Conservation (phyloP, 2,797 vertebrate species). For the Anguilla obscura region DNA sequence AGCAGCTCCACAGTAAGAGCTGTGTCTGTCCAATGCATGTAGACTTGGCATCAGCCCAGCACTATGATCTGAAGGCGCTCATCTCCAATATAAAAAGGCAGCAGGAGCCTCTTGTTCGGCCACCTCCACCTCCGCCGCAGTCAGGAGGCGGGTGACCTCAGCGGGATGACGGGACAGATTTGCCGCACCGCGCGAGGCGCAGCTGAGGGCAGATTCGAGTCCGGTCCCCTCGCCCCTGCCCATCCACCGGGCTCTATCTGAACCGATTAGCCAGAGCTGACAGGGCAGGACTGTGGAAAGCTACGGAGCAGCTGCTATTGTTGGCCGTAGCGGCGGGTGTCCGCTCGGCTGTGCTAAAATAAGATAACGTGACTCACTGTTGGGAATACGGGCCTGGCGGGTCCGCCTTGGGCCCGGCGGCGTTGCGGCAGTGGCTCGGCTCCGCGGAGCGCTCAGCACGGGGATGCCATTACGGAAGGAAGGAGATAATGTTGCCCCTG, state of each 20-base stretch:
- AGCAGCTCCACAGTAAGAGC: background rate
- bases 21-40: background rate
- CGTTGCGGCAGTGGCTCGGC: conserved; percentile 25
- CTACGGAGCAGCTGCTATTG: conserved; percentile 34
- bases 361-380: conserved; percentile 35
- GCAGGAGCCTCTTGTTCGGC: background rate
- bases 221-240: background rate
- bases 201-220: background rate
- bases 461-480: background rate
- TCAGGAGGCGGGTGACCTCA: background rate
- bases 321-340: conserved; percentile 16
- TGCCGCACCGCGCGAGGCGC: background rate
- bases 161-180: background rate
- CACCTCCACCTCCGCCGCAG: background rate
- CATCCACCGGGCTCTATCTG: background rate
- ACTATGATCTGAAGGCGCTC: background rate
- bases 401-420: conserved; percentile 31
- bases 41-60: background rate
- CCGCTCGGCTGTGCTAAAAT: conserved; percentile 31
- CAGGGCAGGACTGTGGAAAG: background rate
- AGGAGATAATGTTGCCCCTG: conserved; percentile 21
- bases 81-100: background rate
- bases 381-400: conserved; percentile 36
- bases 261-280: background rate
- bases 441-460: background rate